Evolutionary conservation across 2,888 invertebrate genomes (phyloP), one percentile per base, ranked within the genome.

Genomic region (Tetramorium bicarinatum): DNA sequence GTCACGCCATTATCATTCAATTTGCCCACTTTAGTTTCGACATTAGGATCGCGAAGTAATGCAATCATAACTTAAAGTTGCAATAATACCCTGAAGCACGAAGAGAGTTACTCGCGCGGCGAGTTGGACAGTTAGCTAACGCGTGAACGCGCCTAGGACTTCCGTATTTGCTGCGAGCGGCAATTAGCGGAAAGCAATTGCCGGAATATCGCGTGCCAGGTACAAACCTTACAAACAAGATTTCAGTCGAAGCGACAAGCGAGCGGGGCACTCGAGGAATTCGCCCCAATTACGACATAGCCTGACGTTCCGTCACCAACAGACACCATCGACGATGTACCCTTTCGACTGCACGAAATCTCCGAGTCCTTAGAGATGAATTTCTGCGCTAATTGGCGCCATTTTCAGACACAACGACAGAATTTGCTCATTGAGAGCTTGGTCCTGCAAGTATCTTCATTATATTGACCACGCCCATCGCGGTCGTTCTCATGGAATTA

Each of bases 271-370:
- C 85, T 84, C 85, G 83, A 56, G 88, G 87, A 85, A 88, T 89
- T 85, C 69, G 86, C 82, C 52, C 87, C 91, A 91, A 90, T 90
- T 90, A 90, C 88, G 72, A 15, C 49, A 69, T 71, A 66, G 47
- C 69, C 75, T 82, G 88, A 90, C 85, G 85, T 84, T 80, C 77
- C 69, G 90, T 88, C 88, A 82, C 82, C 89, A 85, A 77, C 85
- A 84, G 66, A 41, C 52, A 64, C 67, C 62, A 79, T 67, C 85
- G 64, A 49, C 44, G 38, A 6, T 44, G n/a, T 62, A 41, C 25
- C 49, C 66, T 83, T 81, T 67, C 61, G 52, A 77, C 66, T 67
- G 54, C 49, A 15, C 84, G 54, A 79, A 80, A 64, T 47, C 44
- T n/a, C 83, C 64, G 18, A 38, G 18, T 54, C 49, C 69, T 66